A percentile compares a stretch with the other conserved stretches of the same genome.
These are phyloP conservation scores for Rhincodon typus DNA, from an alignment of 2,797 vertebrate genomes.

Conservation along the genomic window DNA sequence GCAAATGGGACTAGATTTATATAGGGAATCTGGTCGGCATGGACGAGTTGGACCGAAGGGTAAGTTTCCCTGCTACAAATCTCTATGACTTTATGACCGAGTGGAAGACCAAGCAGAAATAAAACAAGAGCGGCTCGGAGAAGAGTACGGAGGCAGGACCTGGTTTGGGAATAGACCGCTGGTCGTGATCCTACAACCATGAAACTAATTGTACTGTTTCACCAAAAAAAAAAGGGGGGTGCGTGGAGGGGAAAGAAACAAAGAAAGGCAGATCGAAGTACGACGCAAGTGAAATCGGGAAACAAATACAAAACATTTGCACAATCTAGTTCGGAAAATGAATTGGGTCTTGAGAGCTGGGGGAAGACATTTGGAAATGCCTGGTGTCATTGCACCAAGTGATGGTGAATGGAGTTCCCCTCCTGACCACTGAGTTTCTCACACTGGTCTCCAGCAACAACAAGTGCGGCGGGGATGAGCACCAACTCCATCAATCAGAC, in stretches of 20 bases:
- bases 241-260: neutral
- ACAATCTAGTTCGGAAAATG: neutral
- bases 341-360: neutral
- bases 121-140: neutral
- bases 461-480: neutral
- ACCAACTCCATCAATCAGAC: neutral
- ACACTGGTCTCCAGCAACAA: neutral
- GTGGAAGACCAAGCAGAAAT: too few relatives aligned
- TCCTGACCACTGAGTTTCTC: neutral
- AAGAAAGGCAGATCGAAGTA: too few relatives aligned
- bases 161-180: neutral
- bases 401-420: neutral
- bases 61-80: too few relatives aligned
- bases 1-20: too few relatives aligned
- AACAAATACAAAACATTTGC: neutral
- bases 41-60: too few relatives aligned
- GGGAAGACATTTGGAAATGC: neutral
- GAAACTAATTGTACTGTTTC: neutral
- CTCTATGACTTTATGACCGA: too few relatives aligned
- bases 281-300: neutral
- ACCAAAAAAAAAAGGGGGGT: neutral
- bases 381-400: neutral
- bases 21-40: too few relatives aligned
- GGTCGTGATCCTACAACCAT: neutral
- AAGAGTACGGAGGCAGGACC: neutral